phyloP scores from a whole-genome alignment of 2,888 invertebrate genomes.

The Synergus itoensis region DNA sequence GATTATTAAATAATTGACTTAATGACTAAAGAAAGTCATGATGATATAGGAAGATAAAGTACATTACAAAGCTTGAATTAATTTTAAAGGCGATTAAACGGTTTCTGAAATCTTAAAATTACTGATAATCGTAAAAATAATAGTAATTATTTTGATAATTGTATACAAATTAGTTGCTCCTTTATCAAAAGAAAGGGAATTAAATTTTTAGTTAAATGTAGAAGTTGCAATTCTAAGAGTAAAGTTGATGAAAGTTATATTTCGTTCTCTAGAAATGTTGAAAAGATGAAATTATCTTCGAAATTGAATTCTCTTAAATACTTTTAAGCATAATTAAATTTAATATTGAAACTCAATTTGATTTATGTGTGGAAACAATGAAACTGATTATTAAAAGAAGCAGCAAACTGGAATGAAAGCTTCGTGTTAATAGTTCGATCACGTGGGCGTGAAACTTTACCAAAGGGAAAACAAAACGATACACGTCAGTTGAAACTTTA shows the following conservation, averaged over 20 bases:
- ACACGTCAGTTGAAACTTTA: conserved; percentile 54
- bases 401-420: background rate
- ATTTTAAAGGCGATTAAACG: background rate
- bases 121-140: too few relatives aligned
- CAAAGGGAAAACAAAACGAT: conserved; percentile 41
- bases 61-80: background rate
- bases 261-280: too few relatives aligned
- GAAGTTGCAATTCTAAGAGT: too few relatives aligned
- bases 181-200: too few relatives aligned
- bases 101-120: too few relatives aligned
- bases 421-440: conserved; percentile 21
- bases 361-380: background rate
- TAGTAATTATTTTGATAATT: too few relatives aligned
- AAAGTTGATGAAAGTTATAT: too few relatives aligned
- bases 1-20: background rate
- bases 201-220: too few relatives aligned
- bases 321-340: background rate
- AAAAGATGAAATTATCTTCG: background rate
- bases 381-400: conserved; percentile 15
- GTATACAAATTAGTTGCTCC: too few relatives aligned
- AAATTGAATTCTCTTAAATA: background rate
- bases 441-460: conserved; percentile 21
- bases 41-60: background rate
- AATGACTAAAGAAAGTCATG: conserved; percentile 1
- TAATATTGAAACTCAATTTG: background rate